Base-by-base conservation (phyloP, 2,888 invertebrate species). In the Gerris lacustris region DNA sequence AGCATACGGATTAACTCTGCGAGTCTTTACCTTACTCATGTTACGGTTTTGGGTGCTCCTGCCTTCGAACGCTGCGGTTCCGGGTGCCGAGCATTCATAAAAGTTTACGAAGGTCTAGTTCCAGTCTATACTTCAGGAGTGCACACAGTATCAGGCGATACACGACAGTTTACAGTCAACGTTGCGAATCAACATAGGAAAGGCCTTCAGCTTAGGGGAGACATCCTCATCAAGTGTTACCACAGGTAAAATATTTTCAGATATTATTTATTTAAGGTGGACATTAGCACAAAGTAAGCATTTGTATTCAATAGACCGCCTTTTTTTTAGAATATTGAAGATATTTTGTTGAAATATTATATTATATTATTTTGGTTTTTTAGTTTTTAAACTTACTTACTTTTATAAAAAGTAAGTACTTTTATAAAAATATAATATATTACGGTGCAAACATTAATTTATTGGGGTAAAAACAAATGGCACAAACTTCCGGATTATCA, bases 211-310 rank as follows among this genome's bases (percentile, higher is more conserved):
- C 83, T 96, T 17, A 86, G 94, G 69, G 95, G 96, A 15, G 96
- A 96, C 82, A 90, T 96, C 76, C 84, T 95, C 73, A 87, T 96
- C 78, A 94, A 94, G 80, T 94, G 94, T 80, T 95, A 94, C 84
- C 88, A 92, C 77, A 85, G 91, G 78, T 75, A 66, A 70, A 72
- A 18, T 9, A 43, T 62, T 62, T 62, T 2, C 18, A 31, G 31
- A 31, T 31, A 31, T 31, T 31, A 31, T 31, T 31, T 31, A 31
- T 2, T 31, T 31, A 31, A 31, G 31, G 31, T 31, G 31, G 31
- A 31, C 31, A 31, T 31, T 31, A 31, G 1, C 31, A 31, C 31
- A 2, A 31, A 31, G 31, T 2, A 31, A 31, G 31, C 31, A 31
- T 31, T 31, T 31, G 1, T 31, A 31, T 31, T 31, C 31, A 31